Evolutionary conservation across 2,888 invertebrate genomes (phyloP).

Genomic region (Anorthoa munda): DNA sequence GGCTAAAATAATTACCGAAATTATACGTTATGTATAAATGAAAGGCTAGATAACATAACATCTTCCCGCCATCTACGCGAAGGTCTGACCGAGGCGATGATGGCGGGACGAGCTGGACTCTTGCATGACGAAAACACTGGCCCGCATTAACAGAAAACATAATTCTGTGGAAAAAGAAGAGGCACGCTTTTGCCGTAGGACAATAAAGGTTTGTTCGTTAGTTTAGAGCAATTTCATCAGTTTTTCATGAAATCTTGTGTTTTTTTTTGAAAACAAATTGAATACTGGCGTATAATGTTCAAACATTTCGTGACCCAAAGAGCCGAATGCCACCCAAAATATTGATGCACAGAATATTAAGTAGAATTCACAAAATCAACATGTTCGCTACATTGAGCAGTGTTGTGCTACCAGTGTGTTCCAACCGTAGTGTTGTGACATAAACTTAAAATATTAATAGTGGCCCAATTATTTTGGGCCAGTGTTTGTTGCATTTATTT

Average conservation of each 20-base stretch:
- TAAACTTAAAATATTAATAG: slow-evolving; percentile 38
- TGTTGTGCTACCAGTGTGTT: slow-evolving; percentile 37
- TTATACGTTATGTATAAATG: background rate
- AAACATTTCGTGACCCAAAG: background rate
- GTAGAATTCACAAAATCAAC: slow-evolving; percentile 40
- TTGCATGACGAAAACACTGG: too few species aligned
- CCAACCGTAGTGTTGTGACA: slow-evolving; percentile 10
- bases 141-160: background rate
- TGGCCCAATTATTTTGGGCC: slow-evolving; percentile 16
- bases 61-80: too few species aligned
- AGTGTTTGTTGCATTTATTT: slow-evolving; percentile 1
- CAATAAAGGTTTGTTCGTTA: too few species aligned
- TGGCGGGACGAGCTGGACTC: background rate
- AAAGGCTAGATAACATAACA: too few species aligned
- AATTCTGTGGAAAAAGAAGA: background rate
- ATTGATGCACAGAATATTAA: slow-evolving; percentile 20
- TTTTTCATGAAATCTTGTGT: background rate
- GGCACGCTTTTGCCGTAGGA: too few species aligned
- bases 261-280: background rate
- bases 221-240: too few species aligned
- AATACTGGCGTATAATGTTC: background rate
- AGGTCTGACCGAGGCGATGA: background rate
- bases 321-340: slow-evolving; percentile 1
- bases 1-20: background rate
- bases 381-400: slow-evolving; percentile 22